phyloP scores from a whole-genome alignment of 2,113 vertebrate genomes.

The Drymodes brunneopygia region DNA sequence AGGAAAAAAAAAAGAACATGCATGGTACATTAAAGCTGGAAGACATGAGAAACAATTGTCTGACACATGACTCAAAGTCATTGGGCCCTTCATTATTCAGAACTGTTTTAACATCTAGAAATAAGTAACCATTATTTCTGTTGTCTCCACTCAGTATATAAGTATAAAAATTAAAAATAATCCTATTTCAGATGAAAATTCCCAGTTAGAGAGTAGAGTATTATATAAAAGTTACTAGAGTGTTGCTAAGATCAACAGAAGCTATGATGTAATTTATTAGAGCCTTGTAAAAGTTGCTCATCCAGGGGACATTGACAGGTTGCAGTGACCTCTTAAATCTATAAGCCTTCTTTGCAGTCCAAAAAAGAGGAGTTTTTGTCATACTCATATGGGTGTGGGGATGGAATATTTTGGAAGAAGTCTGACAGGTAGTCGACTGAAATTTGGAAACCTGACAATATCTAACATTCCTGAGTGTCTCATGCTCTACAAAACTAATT shows the following conservation, averaged over 20 bases:
- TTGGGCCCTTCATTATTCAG: not conserved
- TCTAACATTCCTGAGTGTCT: not conserved
- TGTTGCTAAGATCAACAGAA: not conserved
- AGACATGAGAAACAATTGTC: not conserved
- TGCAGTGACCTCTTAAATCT: not conserved
- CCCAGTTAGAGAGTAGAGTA: not conserved
- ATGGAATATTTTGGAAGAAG: not conserved
- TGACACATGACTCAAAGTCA: not conserved
- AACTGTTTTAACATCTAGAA: not conserved
- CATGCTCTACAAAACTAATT: not conserved
- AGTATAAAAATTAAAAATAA: not conserved
- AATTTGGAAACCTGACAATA: not conserved
- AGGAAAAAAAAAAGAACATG: too few species aligned
- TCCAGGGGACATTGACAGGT: not conserved
- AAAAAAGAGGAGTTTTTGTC: not conserved
- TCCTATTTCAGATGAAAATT: not conserved
- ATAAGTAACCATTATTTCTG: not conserved
- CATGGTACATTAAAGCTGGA: not conserved
- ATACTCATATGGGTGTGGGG: accelerated
- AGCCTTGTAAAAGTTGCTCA: not conserved
- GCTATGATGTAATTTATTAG: not conserved
- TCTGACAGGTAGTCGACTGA: not conserved
- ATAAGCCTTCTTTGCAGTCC: not conserved
- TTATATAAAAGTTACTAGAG: not conserved
- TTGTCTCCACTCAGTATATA: not conserved